These are phyloP conservation scores for Leptodactylus fallax DNA, from an alignment of 2,797 vertebrate species.

Conservation along the genomic window DNA sequence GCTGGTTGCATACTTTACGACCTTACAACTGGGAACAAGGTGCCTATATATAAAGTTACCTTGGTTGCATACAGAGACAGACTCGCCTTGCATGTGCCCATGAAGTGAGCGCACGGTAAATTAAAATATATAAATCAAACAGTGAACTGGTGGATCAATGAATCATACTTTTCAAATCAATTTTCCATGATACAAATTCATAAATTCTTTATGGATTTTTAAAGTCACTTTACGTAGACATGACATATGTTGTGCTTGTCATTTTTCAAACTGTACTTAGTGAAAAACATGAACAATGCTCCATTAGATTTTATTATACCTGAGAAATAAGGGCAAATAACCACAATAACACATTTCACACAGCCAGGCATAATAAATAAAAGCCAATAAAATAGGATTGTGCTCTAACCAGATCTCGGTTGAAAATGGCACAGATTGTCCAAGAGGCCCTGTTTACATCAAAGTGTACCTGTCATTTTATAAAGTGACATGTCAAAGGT, in stretches of 20 bases:
- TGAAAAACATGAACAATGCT: slow-evolving; percentile 24
- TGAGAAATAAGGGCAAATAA: not conserved
- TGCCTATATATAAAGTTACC: slow-evolving; percentile 13
- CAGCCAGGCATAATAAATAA: not conserved
- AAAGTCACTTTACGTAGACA: slow-evolving; percentile 51
- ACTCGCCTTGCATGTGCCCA: slow-evolving; percentile 37
- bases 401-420: too few species aligned
- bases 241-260: slow-evolving; percentile 55
- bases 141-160: slow-evolving; percentile 56
- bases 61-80: not conserved
- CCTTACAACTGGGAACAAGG: slow-evolving; percentile 9
- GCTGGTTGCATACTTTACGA: not conserved
- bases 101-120: slow-evolving; percentile 44
- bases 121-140: slow-evolving; percentile 60
- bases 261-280: slow-evolving; percentile 43
- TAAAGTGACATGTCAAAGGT: too few species aligned
- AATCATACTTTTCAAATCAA: slow-evolving; percentile 52
- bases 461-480: too few species aligned
- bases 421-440: too few species aligned
- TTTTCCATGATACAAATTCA: slow-evolving; percentile 60
- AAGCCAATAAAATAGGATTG: not conserved
- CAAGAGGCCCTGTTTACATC: too few species aligned
- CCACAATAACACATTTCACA: not conserved
- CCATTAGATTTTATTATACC: slow-evolving; percentile 6
- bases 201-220: slow-evolving; percentile 62